phyloP scores from a whole-genome alignment of 2,888 invertebrate species.

The Tupiocoris notatus region DNA sequence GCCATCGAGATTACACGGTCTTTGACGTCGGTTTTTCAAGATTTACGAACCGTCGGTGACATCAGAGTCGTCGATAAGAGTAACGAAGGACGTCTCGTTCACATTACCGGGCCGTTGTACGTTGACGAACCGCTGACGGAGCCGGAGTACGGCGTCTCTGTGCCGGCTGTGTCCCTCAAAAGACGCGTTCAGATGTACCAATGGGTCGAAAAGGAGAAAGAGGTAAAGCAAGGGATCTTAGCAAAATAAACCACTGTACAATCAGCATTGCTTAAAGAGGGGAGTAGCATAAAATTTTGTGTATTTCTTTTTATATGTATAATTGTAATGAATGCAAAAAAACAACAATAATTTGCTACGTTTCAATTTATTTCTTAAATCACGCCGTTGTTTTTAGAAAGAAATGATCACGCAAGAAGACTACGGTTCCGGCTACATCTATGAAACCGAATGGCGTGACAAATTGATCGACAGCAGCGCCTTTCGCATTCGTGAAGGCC shows the following conservation, averaged over 20 bases:
- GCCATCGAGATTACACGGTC: slow-evolving; percentile 42
- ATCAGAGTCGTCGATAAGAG: slow-evolving; percentile 53
- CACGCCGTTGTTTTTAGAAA: neutral
- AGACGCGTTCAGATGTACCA: slow-evolving; percentile 90
- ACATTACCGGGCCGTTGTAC: slow-evolving; percentile 70
- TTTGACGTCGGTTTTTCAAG: slow-evolving; percentile 40
- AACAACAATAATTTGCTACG: too few relatives aligned
- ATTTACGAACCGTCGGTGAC: slow-evolving; percentile 39
- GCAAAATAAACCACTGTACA: too few relatives aligned
- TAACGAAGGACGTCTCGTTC: slow-evolving; percentile 73
- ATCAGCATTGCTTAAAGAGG: too few relatives aligned
- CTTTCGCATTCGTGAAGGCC: slow-evolving; percentile 74
- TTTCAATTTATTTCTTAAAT: too few relatives aligned
- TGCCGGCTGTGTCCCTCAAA: slow-evolving; percentile 79
- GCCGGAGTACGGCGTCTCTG: slow-evolving; percentile 79
- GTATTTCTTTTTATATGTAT: too few relatives aligned
- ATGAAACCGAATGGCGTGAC: slow-evolving; percentile 82
- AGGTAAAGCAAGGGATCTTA: too few relatives aligned
- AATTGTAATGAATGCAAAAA: too few relatives aligned
- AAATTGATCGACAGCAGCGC: slow-evolving; percentile 74
- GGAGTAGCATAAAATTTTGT: too few relatives aligned
- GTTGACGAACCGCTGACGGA: slow-evolving; percentile 81
- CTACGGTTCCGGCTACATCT: slow-evolving; percentile 61
- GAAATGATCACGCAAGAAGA: neutral
- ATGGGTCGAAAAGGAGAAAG: slow-evolving; percentile 73